Evolutionary conservation across 2,888 invertebrate genomes (phyloP).

Genomic region (Perithous albicinctus): DNA sequence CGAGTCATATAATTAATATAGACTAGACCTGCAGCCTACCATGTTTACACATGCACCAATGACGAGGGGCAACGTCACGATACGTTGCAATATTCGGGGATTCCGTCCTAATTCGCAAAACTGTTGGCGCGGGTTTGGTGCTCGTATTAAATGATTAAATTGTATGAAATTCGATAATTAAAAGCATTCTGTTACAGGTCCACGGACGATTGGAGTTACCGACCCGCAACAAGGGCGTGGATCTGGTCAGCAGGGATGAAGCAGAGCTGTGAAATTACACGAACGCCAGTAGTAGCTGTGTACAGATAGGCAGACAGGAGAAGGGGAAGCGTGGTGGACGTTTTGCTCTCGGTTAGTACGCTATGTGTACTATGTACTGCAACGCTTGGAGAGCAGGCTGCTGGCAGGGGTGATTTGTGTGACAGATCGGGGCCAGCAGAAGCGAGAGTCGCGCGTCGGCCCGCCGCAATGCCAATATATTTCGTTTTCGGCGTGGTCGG

Average conservation of each 20-base stretch:
- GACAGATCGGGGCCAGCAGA: constrained; percentile 81
- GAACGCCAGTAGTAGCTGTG: constrained; percentile 40
- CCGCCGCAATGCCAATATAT: constrained; percentile 77
- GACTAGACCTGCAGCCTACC: too few relatives aligned
- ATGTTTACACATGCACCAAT: not conserved
- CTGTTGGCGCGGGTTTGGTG: not conserved
- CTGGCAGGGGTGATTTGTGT: constrained; percentile 80
- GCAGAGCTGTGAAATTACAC: constrained; percentile 64
- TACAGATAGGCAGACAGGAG: constrained; percentile 5
- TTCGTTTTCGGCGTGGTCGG: constrained; percentile 71
- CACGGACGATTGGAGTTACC: constrained; percentile 22
- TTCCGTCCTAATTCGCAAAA: not conserved
- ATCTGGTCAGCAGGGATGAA: constrained; percentile 54
- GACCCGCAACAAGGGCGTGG: constrained; percentile 7
- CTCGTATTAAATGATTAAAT: constrained; percentile 32
- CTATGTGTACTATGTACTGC: constrained; percentile 37
- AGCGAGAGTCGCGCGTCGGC: constrained; percentile 65
- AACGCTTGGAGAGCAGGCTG: constrained; percentile 67
- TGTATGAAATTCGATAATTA: constrained; percentile 54
- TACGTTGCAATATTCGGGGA: not conserved
- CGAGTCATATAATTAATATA: too few relatives aligned
- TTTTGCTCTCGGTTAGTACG: constrained; percentile 47
- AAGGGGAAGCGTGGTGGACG: constrained; percentile 36
- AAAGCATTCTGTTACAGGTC: constrained; percentile 45
- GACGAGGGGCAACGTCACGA: not conserved